phyloP scores from a whole-genome alignment of 2,888 invertebrate species.

The Eristalis intricaria region DNA sequence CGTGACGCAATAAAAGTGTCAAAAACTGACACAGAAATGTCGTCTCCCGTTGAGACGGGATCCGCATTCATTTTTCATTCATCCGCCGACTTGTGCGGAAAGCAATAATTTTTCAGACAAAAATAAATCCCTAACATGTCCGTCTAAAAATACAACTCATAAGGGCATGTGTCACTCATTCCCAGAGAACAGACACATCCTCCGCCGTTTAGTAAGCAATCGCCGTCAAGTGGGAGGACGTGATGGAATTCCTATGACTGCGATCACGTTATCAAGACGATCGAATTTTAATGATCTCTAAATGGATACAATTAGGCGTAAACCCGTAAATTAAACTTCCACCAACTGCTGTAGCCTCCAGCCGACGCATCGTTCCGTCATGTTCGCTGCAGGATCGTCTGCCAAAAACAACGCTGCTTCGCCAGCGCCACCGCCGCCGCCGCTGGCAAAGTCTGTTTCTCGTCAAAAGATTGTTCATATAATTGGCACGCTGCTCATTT shows the following conservation, averaged over 20 bases:
- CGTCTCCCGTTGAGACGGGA: no score
- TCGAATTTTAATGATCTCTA: slow-evolving; percentile 27
- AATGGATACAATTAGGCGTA: slow-evolving; percentile 9
- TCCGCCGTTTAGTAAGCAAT: not conserved
- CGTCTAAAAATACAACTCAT: no score
- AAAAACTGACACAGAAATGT: no score
- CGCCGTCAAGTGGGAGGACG: not conserved
- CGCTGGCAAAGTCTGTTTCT: slow-evolving; percentile 1
- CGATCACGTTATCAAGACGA: slow-evolving; percentile 28
- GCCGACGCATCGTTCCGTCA: not conserved
- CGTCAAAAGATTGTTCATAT: slow-evolving; percentile 18
- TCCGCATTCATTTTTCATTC: no score
- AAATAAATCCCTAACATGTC: not conserved
- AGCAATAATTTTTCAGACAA: not conserved
- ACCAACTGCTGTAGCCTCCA: not conserved
- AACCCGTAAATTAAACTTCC: not conserved
- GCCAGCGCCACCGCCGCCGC: not conserved
- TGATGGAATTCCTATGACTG: slow-evolving; percentile 2
- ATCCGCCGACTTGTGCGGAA: no score
- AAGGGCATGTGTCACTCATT: no score
- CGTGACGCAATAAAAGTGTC: no score
- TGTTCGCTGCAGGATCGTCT: slow-evolving; percentile 11
- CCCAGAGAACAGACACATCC: no score
- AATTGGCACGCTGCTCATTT: slow-evolving; percentile 31
- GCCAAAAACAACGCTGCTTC: slow-evolving; percentile 13